Conservation (phyloP, 2,797 vertebrate species). For the Platalea minor region DNA sequence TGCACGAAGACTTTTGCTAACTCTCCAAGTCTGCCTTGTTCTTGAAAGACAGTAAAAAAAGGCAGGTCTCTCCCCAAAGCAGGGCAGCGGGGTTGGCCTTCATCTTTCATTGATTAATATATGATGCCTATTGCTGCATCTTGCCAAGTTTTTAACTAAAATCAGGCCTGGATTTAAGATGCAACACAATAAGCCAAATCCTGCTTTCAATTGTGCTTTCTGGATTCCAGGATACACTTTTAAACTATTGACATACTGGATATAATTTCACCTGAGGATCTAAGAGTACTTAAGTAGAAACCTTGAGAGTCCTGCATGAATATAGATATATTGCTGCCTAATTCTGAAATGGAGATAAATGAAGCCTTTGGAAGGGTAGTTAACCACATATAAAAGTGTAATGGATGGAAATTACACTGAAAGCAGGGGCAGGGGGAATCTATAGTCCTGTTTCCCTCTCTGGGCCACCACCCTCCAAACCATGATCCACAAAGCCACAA, state of each 20-base stretch:
- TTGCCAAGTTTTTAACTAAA: constrained; percentile 49
- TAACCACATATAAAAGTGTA: background rate
- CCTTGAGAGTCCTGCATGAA: background rate
- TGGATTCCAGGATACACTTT: constrained; percentile 19
- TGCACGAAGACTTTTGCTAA: background rate
- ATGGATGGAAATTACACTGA: background rate
- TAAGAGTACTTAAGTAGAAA: background rate
- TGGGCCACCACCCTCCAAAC: background rate
- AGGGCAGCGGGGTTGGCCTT: background rate
- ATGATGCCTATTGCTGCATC: background rate
- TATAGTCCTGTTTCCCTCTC: background rate
- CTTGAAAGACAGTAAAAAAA: background rate
- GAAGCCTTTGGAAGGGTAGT: background rate
- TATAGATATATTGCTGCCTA: background rate
- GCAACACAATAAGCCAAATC: constrained; percentile 3
- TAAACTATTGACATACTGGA: constrained; percentile 8
- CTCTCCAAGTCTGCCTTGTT: background rate
- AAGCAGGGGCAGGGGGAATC: background rate
- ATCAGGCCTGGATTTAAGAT: constrained; percentile 41
- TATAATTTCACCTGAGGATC: constrained; percentile 45
- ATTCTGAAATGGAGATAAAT: background rate
- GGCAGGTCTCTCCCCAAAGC: background rate
- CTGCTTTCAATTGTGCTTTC: constrained; percentile 58
- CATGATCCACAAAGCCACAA: background rate
- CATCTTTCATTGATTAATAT: constrained; percentile 19